These are phyloP conservation scores for Campylorhamphus procurvoides DNA, from an alignment of 2,113 vertebrate species.

Conservation along the genomic window DNA sequence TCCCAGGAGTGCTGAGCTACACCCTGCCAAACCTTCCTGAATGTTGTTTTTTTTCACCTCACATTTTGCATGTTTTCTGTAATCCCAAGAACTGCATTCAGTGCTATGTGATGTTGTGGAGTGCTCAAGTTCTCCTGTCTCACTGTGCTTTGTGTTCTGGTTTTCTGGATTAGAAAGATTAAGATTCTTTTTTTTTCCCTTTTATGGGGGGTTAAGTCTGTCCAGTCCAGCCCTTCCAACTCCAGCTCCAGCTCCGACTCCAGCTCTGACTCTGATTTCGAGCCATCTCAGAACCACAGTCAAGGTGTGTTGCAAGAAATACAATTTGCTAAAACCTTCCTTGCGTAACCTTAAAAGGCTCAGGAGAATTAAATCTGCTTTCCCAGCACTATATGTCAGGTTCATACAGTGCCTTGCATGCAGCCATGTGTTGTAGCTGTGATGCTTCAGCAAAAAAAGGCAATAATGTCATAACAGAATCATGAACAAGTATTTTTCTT, in stretches of 20 bases:
- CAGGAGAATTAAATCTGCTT: background rate
- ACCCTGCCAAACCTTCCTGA: background rate
- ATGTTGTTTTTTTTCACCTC: background rate
- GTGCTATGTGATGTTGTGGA: background rate
- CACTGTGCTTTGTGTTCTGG: background rate
- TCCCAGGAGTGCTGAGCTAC: background rate
- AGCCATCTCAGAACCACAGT: constrained; percentile 94
- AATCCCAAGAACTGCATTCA: background rate
- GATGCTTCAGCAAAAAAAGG: background rate
- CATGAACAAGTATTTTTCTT: background rate
- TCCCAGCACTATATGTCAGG: background rate
- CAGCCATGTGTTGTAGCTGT: background rate
- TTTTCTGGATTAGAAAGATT: constrained; percentile 42
- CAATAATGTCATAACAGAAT: background rate
- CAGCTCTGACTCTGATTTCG: constrained; percentile 96
- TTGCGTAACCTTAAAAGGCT: background rate
- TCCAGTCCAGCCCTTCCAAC: constrained; percentile 90
- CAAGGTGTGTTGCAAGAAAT: constrained; percentile 82
- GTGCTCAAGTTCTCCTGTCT: background rate
- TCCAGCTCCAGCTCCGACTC: constrained; percentile 96
- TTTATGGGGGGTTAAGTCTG: constrained; percentile 82
- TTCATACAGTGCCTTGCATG: background rate
- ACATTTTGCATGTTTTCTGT: background rate
- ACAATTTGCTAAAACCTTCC: background rate
- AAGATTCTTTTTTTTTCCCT: constrained; percentile 35